Base-by-base conservation (phyloP, 2,888 invertebrate species). In the Gisinianus flammeolus region DNA sequence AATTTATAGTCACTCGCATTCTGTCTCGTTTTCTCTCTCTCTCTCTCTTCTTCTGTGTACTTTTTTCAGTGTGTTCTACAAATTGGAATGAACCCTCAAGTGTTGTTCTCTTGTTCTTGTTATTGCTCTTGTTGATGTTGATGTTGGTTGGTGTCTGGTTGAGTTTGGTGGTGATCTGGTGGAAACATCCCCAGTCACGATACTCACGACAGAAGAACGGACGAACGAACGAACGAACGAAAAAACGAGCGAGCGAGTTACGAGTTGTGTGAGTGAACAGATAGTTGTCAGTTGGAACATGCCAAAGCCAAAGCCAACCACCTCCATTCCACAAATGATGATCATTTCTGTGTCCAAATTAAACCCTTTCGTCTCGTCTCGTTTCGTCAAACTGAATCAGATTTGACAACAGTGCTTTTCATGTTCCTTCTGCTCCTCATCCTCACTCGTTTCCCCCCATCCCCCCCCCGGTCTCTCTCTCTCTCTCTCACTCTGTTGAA, bases 341-440 rank as follows among this genome's bases (percentile, higher is more conserved):
- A n/a, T n/a, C n/a, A n/a, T 73, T 73, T 73, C 73, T 62, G 73
- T 73, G 62, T 73, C 73, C 64, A 73, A 73, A 73, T 73, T 73
- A 73, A 73, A 73, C 73, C 73, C 73, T 62, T 73, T 73, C 62
- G 62, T 73, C n/a, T n/a, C n/a, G n/a, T n/a, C n/a, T n/a, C 62
- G 33, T n/a, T 62, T 73, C 73, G 66, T 66, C 64, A 66, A 74
- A 8, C 35, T 12, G 12, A 35, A 74, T 74, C 74, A 66, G 66
- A 74, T 62, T 74, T 74, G 74, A 74, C 74, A 74, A 74, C 74
- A 74, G 64, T 44, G 66, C 31, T 58, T 22, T 44, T 44, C 44
- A 12, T 44, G 16, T 19, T 44, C 19, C 44, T 6, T 44, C 44
- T 44, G 44, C 2, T 16, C 19, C 44, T 44, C 44, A 44, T 44